A percentile compares a stretch with the other conserved stretches of the same genome.
Conservation (phyloP, 1,140 invertebrate species). For the Papilio helenus region DNA sequence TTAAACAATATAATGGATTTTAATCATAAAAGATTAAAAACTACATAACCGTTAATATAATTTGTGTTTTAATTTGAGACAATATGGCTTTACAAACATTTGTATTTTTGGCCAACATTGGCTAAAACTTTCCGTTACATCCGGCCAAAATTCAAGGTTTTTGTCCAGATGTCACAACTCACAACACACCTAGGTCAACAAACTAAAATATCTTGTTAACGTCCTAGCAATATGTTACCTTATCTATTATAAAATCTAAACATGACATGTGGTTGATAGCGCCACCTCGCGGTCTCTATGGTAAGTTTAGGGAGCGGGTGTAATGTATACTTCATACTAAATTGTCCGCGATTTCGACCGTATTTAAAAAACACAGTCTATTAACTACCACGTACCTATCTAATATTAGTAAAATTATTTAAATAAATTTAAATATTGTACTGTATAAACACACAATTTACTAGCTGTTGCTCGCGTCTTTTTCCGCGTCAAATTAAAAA, state of each 20-base stretch:
- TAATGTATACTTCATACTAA: background rate
- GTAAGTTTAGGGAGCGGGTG: slow-evolving; percentile 6
- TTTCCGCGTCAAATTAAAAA: too few relatives aligned
- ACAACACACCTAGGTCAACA: slow-evolving; percentile 42
- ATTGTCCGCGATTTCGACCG: background rate
- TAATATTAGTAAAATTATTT: too few relatives aligned
- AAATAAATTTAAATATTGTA: too few relatives aligned
- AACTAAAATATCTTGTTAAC: slow-evolving; percentile 47
- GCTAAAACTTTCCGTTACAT: slow-evolving; percentile 34
- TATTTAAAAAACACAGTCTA: too few relatives aligned
- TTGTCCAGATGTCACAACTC: slow-evolving; percentile 29
- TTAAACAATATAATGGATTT: too few relatives aligned
- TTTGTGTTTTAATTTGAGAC: too few relatives aligned
- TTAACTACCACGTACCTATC: too few relatives aligned
- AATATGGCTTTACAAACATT: slow-evolving; percentile 42
- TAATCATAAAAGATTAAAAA: too few relatives aligned
- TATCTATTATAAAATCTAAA: slow-evolving; percentile 47
- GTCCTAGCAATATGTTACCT: slow-evolving; percentile 62
- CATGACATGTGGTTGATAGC: slow-evolving; percentile 40
- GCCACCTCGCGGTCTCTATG: slow-evolving; percentile 16
- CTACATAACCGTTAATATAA: too few relatives aligned
- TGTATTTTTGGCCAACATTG: slow-evolving; percentile 20
- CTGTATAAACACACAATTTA: too few relatives aligned
- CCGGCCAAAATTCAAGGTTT: slow-evolving; percentile 29
- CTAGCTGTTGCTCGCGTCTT: too few relatives aligned